Base-by-base conservation (phyloP, 2,888 invertebrate species). In the Agapostemon virescens region DNA sequence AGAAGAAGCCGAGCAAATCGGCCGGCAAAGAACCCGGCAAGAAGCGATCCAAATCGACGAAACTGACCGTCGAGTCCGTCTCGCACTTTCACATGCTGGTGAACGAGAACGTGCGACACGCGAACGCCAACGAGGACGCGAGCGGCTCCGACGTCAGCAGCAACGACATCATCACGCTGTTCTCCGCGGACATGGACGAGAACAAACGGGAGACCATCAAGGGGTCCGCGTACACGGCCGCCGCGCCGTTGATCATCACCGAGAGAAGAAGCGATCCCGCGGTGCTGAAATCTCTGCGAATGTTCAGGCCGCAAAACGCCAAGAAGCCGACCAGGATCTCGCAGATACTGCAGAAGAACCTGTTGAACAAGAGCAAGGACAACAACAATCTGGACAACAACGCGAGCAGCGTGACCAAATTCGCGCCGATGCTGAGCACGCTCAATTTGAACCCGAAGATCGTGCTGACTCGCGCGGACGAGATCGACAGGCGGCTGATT, bases 251-350 rank as follows among this genome's bases (percentile, higher is more conserved):
- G 0, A 90, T 92, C 30, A 91, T 92, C 42, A 88, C 92, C n/a
- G 92, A 92, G 67, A 93, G 92, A 75, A 88, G 91, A 6, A 93
- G 94, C 82, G 94, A 94, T 88, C 94, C 94, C 1, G 93, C 93
- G 23, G 94, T 94, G 9, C 89, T 94, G 4, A 94, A 94, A 89
- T 93, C 93, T 6, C 88, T 94, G 63, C 89, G 94, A 78, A 94
- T 94, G 93, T 94, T 94, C 83, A 91, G 94, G 85, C 93, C 93
- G 4, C 91, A 92, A 11, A 92, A 90, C 69, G 76, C 88, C 11
- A 92, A 91, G 76, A 91, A 90, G 63, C 89, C 88, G 1, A 88
- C 88, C 30, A 87, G 89, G 64, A 87, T 88, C 23, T 82, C 83
- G 42, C 91, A 87, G 77, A 89, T 88, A 78, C 71, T 88, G 74